Base-by-base conservation (phyloP, 2,797 vertebrate genomes). In the Threskiornis aethiopicus region DNA sequence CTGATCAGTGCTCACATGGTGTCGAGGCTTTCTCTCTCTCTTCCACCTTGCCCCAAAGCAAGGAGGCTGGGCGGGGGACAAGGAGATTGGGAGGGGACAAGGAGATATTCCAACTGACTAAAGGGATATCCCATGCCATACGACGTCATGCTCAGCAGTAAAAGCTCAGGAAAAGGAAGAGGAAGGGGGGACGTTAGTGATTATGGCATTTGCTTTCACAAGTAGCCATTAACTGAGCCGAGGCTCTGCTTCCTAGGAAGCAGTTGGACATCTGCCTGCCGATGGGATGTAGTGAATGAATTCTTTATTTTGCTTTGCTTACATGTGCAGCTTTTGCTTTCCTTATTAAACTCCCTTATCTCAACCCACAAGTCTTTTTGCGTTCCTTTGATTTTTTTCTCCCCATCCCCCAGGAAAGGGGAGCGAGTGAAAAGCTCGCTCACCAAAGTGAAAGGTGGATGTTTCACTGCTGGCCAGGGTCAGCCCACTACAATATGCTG, bases 1-100 rank as follows among this genome's bases (percentile, higher is more conserved):
- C 29, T 26, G 26, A 8, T 28, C 15, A 1, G 18, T 4, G 29
- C 33, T 47, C 15, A 6, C n/a, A 15, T 0, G 0, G 11, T 0
- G 0, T 5, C 4, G 2, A 39, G 35, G 10, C 24, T 47, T 78
- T 15, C 33, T 33, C 14, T 59, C 1, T 44, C 69, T 37, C n/a
- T n/a, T 80, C 28, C 21, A 35, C 7, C 28, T 18, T 39, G 10
- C 22, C 16, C 31, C 46, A 66, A 44, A 70, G 28, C 22, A 46
- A 52, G n/a, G 21, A 37, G 25, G 16, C 9, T 42, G 17, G 18
- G 6, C 1, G 4, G 11, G 47, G 28, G 35, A 15, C 41, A 41
- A 41, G n/a, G n/a, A 58, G 55, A 8, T 3, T 64, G 37, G 44
- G 44, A 55, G 16, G 14, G 46, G 6, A 29, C 26, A 14, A 7